Evolutionary conservation across 1,140 invertebrate species (phyloP), one percentile per base, ranked within the genome.

Genomic region (Amphibalanus amphitrite): DNA sequence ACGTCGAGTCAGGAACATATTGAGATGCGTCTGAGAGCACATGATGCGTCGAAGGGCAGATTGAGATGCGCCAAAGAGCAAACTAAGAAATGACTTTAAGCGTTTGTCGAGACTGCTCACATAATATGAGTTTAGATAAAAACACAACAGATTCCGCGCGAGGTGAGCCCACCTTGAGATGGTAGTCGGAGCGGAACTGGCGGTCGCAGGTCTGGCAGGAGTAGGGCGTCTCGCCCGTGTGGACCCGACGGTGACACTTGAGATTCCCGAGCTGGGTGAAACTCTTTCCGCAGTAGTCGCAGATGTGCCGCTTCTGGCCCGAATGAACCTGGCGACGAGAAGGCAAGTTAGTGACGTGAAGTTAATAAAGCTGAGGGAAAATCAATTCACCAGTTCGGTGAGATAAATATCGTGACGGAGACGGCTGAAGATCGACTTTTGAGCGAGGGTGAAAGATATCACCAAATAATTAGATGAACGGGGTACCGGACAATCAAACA

Each of bases 251-350:
- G 79, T 96, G 94, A 67, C 93, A 86, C 77, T 93, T 84, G 77
- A 94, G 91, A 79, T 95, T 95, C 77, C 93, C 93, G 78, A 94
- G 94, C 29, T 92, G 85, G 69, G 93, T 94, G 79, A 97, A 97
- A 77, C 93, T 90, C 69, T 92, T 91, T 28, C 92, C 93, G 80
- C 94, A 97, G 78, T 92, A 89, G 76, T 95, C 94, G 79, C 91
- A 94, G 3, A 90, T 91, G 79, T 91, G 26, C 20, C 64, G 23
- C 64, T 65, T 65, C 23, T 25, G 23, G 3, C 4, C 4, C 64
- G 26, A 23, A 23, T 65, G 64, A 23, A 23, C 20, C 64, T 65
- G 64, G 17, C 38, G 38, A 17, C n/a, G n/a, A n/a, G n/a, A n/a
- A n/a, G n/a, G n/a, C n/a, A n/a, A n/a, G n/a, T n/a, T n/a, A n/a